phyloP scores from a whole-genome alignment of 2,797 vertebrate species.

The Cossypha dichroa region DNA sequence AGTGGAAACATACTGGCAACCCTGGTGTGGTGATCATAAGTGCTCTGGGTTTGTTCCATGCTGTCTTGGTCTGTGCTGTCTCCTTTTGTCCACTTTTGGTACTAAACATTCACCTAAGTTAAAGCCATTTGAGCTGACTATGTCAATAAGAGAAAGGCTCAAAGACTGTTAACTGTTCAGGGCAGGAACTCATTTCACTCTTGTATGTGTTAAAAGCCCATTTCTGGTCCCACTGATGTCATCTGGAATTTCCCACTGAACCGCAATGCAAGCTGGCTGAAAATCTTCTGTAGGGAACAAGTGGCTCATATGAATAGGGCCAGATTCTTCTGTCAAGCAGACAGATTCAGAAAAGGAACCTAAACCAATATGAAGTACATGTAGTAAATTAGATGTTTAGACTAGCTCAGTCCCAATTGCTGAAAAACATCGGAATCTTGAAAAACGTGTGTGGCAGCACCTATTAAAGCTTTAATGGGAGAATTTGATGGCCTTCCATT shows the following conservation, averaged over 20 bases:
- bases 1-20: slow-evolving; percentile 13
- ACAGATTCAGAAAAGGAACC: background rate
- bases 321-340: background rate
- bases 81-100: background rate
- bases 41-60: slow-evolving; percentile 8
- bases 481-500: background rate
- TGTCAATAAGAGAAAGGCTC: background rate
- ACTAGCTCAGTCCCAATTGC: background rate
- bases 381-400: background rate
- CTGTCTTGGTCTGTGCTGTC: slow-evolving; percentile 24
- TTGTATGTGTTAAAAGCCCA: slow-evolving; percentile 6
- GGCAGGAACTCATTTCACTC: slow-evolving; percentile 25
- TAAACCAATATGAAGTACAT: background rate
- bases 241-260: background rate
- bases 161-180: background rate
- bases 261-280: background rate
- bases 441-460: background rate
- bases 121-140: background rate
- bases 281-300: background rate
- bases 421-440: background rate
- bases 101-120: background rate
- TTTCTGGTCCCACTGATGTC: slow-evolving; percentile 42
- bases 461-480: background rate
- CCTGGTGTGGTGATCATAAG: slow-evolving; percentile 13
- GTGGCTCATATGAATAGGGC: background rate